A percentile compares a stretch with the other conserved stretches of the same genome.
phyloP scores from a whole-genome alignment of 2,888 invertebrate genomes.

The Glyphotaelius pellucidus region DNA sequence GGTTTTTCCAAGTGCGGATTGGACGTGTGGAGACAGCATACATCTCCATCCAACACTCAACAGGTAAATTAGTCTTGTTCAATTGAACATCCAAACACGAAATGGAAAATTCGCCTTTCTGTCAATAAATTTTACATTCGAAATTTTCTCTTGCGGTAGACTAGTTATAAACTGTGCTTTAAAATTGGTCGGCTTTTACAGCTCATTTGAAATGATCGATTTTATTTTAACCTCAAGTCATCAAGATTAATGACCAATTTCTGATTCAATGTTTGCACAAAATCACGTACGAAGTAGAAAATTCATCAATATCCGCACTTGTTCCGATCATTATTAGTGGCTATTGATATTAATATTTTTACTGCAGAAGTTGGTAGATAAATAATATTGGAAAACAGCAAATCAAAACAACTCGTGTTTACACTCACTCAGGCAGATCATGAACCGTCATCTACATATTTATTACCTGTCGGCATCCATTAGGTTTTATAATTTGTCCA shows the following conservation, averaged over 20 bases:
- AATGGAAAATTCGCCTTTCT: neutral
- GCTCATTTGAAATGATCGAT: neutral
- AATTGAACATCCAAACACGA: slow-evolving; percentile 19
- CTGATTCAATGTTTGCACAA: neutral
- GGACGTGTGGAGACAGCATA: neutral
- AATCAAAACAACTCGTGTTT: neutral
- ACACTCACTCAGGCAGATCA: neutral
- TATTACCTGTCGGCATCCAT: neutral
- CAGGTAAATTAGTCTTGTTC: neutral
- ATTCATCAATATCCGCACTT: neutral
- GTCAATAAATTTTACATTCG: neutral
- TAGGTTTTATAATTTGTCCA: neutral
- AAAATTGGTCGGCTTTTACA: neutral
- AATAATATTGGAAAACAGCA: neutral
- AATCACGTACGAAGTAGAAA: slow-evolving; percentile 16
- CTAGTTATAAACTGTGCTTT: neutral
- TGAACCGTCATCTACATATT: neutral
- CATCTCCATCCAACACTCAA: neutral
- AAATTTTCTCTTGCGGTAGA: neutral
- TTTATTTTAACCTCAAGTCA: neutral
- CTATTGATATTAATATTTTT: neutral
- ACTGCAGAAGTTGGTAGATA: neutral
- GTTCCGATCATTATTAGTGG: neutral
- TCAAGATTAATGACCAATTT: neutral
- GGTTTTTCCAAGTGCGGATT: slow-evolving; percentile 40